Percentiles rank a stretch among this genome's conserved stretches.
Evolutionary conservation across 2,113 vertebrate species (phyloP).

Genomic region (Uropsilus gracilis): DNA sequence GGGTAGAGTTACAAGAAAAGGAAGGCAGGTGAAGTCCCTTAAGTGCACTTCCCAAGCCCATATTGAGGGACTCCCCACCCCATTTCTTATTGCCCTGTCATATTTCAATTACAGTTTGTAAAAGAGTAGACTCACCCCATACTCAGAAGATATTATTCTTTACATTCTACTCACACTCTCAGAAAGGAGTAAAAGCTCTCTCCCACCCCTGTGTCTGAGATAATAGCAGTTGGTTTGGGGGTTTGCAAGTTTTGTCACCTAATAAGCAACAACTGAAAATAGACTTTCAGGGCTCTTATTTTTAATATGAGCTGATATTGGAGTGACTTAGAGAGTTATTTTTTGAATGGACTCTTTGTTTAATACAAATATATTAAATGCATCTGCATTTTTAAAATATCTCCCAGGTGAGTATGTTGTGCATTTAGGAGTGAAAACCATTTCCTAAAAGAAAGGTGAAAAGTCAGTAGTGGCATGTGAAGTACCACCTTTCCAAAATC

Average conservation of each 20-base stretch:
- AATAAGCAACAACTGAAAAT: neutral
- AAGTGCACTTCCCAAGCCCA: neutral
- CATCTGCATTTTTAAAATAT: neutral
- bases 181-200: neutral
- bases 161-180: neutral
- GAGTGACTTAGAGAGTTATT: neutral
- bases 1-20: neutral
- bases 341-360: neutral
- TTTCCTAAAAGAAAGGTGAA: neutral
- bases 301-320: neutral
- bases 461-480: neutral
- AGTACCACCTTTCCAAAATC: neutral
- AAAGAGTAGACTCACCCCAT: neutral
- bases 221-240: neutral
- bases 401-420: neutral
- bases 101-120: neutral
- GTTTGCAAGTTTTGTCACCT: neutral
- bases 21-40: neutral
- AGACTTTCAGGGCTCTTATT: neutral
- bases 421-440: neutral
- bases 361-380: neutral
- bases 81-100: neutral
- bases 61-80: neutral
- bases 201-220: neutral
- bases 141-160: neutral